A percentile compares a stretch with the other conserved stretches of the same genome.
Evolutionary conservation across 2,797 vertebrate genomes (phyloP).

Genomic region (Sarcophilus harrisii): DNA sequence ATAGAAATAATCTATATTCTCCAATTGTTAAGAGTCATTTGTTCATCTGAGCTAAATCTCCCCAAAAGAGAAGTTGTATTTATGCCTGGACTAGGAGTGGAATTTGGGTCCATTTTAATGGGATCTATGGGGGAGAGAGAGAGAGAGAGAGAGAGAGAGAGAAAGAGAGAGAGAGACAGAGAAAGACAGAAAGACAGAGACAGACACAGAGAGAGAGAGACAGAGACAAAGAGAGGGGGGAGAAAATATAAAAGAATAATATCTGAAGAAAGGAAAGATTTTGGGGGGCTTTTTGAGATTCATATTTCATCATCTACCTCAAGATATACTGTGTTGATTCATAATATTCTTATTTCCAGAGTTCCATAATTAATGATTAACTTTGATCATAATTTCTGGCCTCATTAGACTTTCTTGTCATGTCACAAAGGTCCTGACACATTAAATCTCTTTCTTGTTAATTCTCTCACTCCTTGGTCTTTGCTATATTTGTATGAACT

Average conservation of each 20-base stretch:
- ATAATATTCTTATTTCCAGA: background rate
- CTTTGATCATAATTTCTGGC: slow-evolving; percentile 16
- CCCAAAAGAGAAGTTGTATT: background rate
- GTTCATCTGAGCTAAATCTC: background rate
- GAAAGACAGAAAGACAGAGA: too few relatives aligned
- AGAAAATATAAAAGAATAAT: background rate
- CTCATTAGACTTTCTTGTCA: slow-evolving; percentile 25
- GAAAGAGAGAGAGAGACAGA: too few relatives aligned
- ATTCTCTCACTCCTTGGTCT: slow-evolving; percentile 35
- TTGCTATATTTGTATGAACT: slow-evolving; percentile 29
- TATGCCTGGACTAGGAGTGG: background rate
- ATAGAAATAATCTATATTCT: background rate
- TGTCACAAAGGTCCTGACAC: background rate
- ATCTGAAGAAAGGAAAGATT: background rate
- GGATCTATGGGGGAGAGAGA: background rate
- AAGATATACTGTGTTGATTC: background rate
- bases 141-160: too few relatives aligned
- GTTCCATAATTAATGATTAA: background rate
- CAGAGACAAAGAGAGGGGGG: too few relatives aligned
- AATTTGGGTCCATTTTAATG: background rate
- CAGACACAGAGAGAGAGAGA: too few relatives aligned
- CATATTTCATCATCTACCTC: background rate
- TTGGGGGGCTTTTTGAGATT: background rate
- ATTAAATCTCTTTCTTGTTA: slow-evolving; percentile 8
- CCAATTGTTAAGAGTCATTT: background rate